Conservation (phyloP, 2,888 invertebrate species). For the Tenthredo amoena region DNA sequence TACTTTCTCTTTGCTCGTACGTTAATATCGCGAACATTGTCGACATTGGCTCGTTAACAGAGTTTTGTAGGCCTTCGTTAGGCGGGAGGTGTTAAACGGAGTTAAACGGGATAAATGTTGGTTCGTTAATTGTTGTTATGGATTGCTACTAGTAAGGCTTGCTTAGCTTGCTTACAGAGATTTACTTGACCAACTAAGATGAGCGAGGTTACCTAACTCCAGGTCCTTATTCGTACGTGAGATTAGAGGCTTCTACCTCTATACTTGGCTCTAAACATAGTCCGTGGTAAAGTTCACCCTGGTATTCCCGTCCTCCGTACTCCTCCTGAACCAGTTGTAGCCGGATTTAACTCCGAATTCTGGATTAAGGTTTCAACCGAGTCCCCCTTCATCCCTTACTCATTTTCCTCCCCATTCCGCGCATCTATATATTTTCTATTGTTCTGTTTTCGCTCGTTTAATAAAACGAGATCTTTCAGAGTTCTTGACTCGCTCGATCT, state of each 20-base stretch:
- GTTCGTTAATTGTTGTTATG: slow-evolving; percentile 74
- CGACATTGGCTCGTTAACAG: slow-evolving; percentile 19
- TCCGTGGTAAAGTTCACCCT: slow-evolving; percentile 59
- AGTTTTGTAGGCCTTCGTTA: slow-evolving; percentile 36
- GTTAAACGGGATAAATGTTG: slow-evolving; percentile 74
- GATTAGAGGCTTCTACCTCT: slow-evolving; percentile 40
- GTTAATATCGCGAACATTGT: not conserved
- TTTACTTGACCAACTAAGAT: slow-evolving; percentile 64
- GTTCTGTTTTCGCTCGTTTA: slow-evolving; percentile 55
- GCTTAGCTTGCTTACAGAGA: slow-evolving; percentile 61
- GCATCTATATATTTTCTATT: slow-evolving; percentile 48
- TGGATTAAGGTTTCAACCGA: slow-evolving; percentile 68
- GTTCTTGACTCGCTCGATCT: not conserved
- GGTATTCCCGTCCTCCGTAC: slow-evolving; percentile 55
- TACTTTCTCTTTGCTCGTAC: slow-evolving; percentile 1
- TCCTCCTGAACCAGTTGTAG: slow-evolving; percentile 62
- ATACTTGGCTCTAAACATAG: slow-evolving; percentile 30
- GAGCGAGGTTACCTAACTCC: slow-evolving; percentile 55
- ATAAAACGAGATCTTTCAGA: not conserved
- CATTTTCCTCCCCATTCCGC: slow-evolving; percentile 49
- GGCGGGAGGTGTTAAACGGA: slow-evolving; percentile 68
- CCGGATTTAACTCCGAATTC: slow-evolving; percentile 55
- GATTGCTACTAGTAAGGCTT: slow-evolving; percentile 66
- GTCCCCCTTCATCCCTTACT: slow-evolving; percentile 60
- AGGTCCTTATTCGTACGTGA: slow-evolving; percentile 47